Evolutionary conservation across 2,888 invertebrate genomes (phyloP).

Genomic region (Hedya salicella): DNA sequence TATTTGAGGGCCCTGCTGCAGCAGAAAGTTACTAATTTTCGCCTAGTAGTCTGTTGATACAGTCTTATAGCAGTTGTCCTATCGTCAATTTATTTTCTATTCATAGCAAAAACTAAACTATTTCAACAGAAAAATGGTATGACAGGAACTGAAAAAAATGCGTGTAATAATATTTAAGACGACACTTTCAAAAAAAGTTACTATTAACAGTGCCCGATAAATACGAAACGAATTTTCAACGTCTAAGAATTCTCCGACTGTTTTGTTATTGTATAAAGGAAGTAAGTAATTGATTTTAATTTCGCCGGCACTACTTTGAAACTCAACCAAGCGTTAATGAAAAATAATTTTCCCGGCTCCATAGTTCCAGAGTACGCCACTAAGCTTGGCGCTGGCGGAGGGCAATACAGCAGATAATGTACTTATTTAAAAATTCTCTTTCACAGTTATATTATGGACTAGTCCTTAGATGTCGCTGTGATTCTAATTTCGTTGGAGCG

Average conservation of each 20-base stretch:
- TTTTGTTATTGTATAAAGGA: constrained; percentile 61
- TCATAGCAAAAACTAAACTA: too few species aligned
- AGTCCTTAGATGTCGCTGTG: neutral
- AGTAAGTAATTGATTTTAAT: constrained; percentile 81
- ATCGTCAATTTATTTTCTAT: too few species aligned
- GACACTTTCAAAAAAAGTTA: constrained; percentile 1
- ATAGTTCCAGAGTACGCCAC: constrained; percentile 19
- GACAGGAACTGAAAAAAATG: too few species aligned
- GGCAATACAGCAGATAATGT: constrained; percentile 59
- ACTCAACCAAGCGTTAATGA: constrained; percentile 75
- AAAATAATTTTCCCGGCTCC: constrained; percentile 75
- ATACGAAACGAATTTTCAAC: constrained; percentile 56
- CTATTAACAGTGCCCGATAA: constrained; percentile 46
- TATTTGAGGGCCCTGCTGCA: too few species aligned
- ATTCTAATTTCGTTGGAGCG: neutral
- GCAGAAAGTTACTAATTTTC: too few species aligned
- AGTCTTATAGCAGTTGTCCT: too few species aligned
- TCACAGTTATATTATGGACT: constrained; percentile 48
- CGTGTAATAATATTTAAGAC: too few species aligned
- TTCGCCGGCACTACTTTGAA: constrained; percentile 67
- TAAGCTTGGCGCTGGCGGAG: constrained; percentile 35
- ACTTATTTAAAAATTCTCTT: constrained; percentile 59
- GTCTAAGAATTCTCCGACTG: constrained; percentile 62
- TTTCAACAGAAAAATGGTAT: too few species aligned
- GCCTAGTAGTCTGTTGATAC: too few species aligned